Percentiles rank a stretch among this genome's conserved stretches.
phyloP scores from a whole-genome alignment of 2,113 vertebrate species.

The Myrmophylax atrothorax region DNA sequence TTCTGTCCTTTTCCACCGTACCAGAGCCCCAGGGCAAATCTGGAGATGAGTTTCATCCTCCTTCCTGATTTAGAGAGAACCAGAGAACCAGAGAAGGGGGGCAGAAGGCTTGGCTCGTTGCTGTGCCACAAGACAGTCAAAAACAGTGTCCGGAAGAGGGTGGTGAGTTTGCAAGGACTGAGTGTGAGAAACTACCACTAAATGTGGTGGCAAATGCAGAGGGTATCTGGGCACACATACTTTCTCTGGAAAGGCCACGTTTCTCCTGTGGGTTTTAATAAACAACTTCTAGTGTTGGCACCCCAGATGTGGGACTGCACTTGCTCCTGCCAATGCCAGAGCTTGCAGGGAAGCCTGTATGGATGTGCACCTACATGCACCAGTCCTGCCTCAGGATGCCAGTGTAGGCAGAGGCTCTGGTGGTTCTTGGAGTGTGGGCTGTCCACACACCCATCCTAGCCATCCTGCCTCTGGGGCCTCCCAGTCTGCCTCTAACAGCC shows the following conservation, averaged over 20 bases:
- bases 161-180: not conserved
- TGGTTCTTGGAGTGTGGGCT: not conserved
- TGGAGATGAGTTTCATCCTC: not conserved
- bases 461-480: not conserved
- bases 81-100: not conserved
- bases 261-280: not conserved
- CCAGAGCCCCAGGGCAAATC: not conserved
- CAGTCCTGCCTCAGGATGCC: not conserved
- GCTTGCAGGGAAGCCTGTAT: fast-evolving
- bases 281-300: not conserved
- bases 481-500: not conserved
- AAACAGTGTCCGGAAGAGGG: not conserved
- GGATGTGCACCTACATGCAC: fast-evolving
- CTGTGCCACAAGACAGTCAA: not conserved
- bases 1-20: not conserved
- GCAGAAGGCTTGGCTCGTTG: not conserved
- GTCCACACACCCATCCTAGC: not conserved
- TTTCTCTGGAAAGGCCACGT: not conserved
- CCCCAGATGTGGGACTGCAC: not conserved
- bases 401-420: not conserved
- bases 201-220: not conserved
- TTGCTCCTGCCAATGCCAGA: not conserved
- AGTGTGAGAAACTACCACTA: not conserved
- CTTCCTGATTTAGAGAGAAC: not conserved
- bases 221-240: fast-evolving